Evolutionary conservation across 2,797 vertebrate genomes (phyloP).

Genomic region (Nyctalus aviator): DNA sequence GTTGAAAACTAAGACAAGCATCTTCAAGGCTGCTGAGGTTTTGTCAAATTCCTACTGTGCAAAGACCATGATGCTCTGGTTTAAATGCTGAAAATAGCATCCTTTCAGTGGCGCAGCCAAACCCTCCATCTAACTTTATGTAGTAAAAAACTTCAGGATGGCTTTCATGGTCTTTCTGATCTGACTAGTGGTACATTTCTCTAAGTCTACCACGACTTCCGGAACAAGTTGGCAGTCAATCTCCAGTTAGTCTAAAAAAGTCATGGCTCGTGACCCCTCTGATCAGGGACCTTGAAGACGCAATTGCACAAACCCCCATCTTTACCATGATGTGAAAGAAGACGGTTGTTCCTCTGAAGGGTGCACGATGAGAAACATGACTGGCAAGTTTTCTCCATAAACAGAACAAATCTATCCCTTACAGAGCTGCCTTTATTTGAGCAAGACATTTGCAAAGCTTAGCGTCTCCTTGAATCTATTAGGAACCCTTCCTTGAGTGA

Average conservation of each 20-base stretch:
- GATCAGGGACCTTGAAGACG: conserved; percentile 65
- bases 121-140: conserved; percentile 76
- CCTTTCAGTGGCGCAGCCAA: conserved; percentile 77
- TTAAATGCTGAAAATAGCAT: conserved; percentile 73
- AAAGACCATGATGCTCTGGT: conserved; percentile 75
- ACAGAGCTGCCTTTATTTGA: conserved; percentile 89
- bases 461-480: conserved; percentile 88
- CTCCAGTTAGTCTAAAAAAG: conserved; percentile 79
- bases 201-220: conserved; percentile 71
- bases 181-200: conserved; percentile 68
- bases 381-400: conserved; percentile 87
- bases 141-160: conserved; percentile 70
- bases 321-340: conserved; percentile 80
- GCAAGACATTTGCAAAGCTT: conserved; percentile 84
- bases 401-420: conserved; percentile 85
- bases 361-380: conserved; percentile 86
- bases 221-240: conserved; percentile 71
- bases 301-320: conserved; percentile 63
- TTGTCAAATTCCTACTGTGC: conserved; percentile 83
- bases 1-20: conserved; percentile 80
- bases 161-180: conserved; percentile 82
- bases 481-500: conserved; percentile 88
- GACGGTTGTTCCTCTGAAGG: conserved; percentile 78
- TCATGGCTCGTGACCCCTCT: conserved; percentile 71
- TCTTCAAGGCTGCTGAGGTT: conserved; percentile 72